Evolutionary conservation across 2,888 invertebrate species (phyloP), one percentile per base, ranked within the genome.

Genomic region (Caenorhabditis sulstoni): DNA sequence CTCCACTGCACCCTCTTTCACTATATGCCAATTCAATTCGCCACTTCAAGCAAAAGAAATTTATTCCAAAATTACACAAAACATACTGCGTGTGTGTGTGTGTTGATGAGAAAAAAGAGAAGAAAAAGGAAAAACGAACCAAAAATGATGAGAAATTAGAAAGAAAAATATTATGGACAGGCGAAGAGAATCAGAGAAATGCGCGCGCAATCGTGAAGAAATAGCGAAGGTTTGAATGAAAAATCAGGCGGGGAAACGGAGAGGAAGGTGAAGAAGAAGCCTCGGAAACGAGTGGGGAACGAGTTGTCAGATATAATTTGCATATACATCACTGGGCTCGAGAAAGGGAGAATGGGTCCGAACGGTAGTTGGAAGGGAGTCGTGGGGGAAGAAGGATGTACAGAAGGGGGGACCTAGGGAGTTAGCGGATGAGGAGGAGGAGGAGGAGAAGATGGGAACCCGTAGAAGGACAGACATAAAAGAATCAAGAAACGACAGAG

Each of bases 21-120:
- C 44, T 23, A 58, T 41, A 68, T 61, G 53, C 52, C 57, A 62
- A 37, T 18, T 12, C 52, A 29, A 29, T 5, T 3, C 3, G 29
- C 20, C 77, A 70, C 70, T 58, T 77, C 78, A 78, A 78, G 71
- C 73, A 78, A 37, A 78, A 78, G 61, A 50, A 58, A 65, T 78
- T 71, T 78, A 71, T 78, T 77, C 57, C 53, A 73, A 78, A 78
- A 66, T 73, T 29, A 73, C 73, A 78, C 66, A 78, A 62, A 78
- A 65, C 53, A 59, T 55, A 53, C 29, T 29, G 29, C 7, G 29
- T 29, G 29, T 29, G 29, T 29, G 29, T 29, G 55, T 73, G 45
- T 55, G 66, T 71, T 59, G 52, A 41, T 50, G 22, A 59, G 59
- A 65, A 20, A 67, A 39, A 58, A 9, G 16, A 49, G 39, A 18